These are phyloP conservation scores for Ormia ochracea DNA, from an alignment of 2,888 invertebrate species.

Conservation along the genomic window DNA sequence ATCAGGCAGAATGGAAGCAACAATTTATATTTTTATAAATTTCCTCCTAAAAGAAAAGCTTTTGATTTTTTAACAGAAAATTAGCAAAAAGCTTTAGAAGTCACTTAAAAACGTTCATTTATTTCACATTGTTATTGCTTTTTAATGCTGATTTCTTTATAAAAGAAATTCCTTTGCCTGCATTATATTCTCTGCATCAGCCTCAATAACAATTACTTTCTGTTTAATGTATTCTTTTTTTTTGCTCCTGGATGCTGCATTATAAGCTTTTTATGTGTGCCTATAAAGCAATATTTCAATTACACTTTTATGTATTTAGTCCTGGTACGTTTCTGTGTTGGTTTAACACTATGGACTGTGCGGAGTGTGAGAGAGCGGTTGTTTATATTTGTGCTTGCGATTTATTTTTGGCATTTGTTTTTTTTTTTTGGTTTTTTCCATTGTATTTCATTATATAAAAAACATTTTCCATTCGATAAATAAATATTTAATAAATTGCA, in stretches of 20 bases:
- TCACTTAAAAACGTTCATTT: background rate
- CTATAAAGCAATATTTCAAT: conserved; percentile 27
- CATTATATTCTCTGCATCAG: background rate
- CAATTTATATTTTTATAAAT: too few species aligned
- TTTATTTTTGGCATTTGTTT: conserved; percentile 37
- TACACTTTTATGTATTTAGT: background rate
- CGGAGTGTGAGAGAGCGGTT: background rate
- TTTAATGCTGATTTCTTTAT: background rate
- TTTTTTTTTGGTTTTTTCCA: too few species aligned
- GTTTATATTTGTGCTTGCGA: conserved; percentile 19
- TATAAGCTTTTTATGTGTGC: conserved; percentile 3
- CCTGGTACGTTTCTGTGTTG: background rate
- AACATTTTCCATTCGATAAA: conserved; percentile 45
- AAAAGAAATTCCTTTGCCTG: background rate
- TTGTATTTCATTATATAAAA: conserved; percentile 32
- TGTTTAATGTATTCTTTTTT: background rate
- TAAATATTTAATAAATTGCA: conserved; percentile 43
- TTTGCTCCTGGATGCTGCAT: background rate
- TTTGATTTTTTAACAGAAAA: too few species aligned
- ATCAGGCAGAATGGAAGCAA: too few species aligned
- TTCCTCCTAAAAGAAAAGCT: too few species aligned
- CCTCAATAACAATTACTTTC: background rate
- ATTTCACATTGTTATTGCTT: background rate
- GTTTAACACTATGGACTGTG: conserved; percentile 5
- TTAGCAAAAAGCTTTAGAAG: too few species aligned